phyloP scores from a whole-genome alignment of 2,888 invertebrate species.

The Pogonocherus hispidulus region DNA sequence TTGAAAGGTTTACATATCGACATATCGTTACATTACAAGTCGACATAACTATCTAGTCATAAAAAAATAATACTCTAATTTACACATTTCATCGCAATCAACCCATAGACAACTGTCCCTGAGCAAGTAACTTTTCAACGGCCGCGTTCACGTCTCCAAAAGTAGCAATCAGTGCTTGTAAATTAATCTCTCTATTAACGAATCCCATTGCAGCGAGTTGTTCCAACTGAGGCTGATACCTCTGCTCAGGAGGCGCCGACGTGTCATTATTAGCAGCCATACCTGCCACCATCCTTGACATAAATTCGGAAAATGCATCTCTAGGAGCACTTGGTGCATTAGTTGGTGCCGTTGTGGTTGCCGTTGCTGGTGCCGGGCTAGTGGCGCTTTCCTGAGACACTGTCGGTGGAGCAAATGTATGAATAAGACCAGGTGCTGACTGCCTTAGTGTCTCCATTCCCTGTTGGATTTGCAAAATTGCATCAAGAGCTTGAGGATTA shows the following conservation, averaged over 20 bases:
- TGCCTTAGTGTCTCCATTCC: conserved; percentile 91
- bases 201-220: conserved; percentile 98
- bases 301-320: conserved; percentile 75
- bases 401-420: conserved; percentile 68
- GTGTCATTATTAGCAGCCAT: conserved; percentile 69
- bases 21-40: no score
- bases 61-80: conserved; percentile 1
- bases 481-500: conserved; percentile 94
- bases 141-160: conserved; percentile 99
- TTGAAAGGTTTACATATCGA: no score
- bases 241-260: conserved; percentile 88
- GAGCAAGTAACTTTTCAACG: conserved; percentile 88
- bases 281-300: conserved; percentile 84
- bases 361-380: conserved; percentile 56
- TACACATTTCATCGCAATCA: conserved; percentile 44
- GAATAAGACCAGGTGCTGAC: conserved; percentile 87
- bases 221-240: conserved; percentile 94
- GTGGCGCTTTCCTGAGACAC: conserved; percentile 33
- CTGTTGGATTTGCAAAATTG: conserved; percentile 94
- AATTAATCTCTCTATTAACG: conserved; percentile 95
- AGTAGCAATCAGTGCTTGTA: conserved; percentile 96
- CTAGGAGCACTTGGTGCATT: conserved; percentile 61
- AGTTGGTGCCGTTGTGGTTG: conserved; percentile 57
- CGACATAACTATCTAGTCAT: background rate
- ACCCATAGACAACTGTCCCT: conserved; percentile 60